Evolutionary conservation across 1,140 invertebrate species (phyloP), one percentile per base, ranked within the genome.

Genomic region (Condylostylus longicornis): DNA sequence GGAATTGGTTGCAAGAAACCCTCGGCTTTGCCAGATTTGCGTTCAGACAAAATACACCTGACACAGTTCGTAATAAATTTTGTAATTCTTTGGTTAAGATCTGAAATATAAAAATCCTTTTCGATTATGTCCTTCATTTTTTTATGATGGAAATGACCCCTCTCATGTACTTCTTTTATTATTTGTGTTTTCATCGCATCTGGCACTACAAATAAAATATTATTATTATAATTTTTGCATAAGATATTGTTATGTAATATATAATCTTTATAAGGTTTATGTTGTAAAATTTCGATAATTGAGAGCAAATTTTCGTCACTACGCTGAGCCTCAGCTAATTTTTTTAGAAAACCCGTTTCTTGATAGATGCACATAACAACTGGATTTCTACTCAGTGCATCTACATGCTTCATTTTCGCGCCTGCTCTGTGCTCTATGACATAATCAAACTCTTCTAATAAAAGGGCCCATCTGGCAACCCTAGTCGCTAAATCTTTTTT

Each of bases 61-160:
- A 63, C 31, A 37, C 61, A 62, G 15, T 46, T 54, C 0, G 32
- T 20, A 7, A 63, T 46, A 2, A 53, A 18, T 27, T 47, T 44
- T 35, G 48, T 38, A 2, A 60, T 46, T 38, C 56, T 62, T 10
- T 41, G 25, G 13, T 29, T 17, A 30, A 63, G 10, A 2, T 61
- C 48, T 2, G 50, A 37, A 23, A 66, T 56, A 25, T 42, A 64
- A 47, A 51, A 66, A 7, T 63, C 50, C 45, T 51, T 43, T 62
- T 66, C 13, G 18, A 45, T 5, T 47, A 15, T 3, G 14, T 39
- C 18, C 40, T 47, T 33, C 44, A 47, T 40, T 42, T 46, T 35
- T 38, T 42, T 33, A 42, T 37, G 17, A 37, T 45, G 5, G 15
- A 39, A 18, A 15, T 18, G 42, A 5, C 35, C 35, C 40, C 41